These are phyloP conservation scores for Rostratula benghalensis DNA, from an alignment of 2,113 vertebrate species.

Conservation along the genomic window DNA sequence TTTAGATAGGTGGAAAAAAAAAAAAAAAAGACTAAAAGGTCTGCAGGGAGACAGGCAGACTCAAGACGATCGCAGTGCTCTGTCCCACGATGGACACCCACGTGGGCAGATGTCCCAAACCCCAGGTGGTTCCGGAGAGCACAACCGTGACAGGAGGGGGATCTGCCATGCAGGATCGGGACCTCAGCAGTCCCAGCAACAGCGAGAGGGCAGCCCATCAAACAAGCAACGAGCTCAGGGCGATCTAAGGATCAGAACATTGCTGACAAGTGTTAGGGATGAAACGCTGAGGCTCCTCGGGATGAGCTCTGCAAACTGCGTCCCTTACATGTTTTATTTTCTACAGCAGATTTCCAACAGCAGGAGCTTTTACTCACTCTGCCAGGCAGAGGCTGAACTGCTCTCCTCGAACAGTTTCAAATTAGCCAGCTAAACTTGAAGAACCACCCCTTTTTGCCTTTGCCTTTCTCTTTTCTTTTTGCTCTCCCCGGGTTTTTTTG, in stretches of 20 bases:
- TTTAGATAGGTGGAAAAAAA: neutral
- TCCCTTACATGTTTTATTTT: constrained; percentile 13
- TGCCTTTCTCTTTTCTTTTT: constrained; percentile 24
- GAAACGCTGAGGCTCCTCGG: neutral
- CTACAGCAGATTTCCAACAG: neutral
- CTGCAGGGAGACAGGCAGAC: neutral
- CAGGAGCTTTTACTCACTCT: constrained; percentile 7
- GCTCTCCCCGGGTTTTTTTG: neutral
- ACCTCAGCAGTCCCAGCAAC: neutral
- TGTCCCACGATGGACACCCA: neutral
- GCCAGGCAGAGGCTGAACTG: constrained; percentile 26
- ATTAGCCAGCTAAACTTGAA: constrained; percentile 30
- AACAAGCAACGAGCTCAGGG: neutral
- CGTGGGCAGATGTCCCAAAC: neutral
- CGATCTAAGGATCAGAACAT: neutral
- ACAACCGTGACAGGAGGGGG: neutral
- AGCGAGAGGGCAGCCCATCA: neutral
- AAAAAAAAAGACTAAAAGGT: neutral
- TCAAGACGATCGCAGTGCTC: neutral
- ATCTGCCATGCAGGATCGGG: neutral
- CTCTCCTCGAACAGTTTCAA: constrained; percentile 38
- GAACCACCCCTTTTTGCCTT: constrained; percentile 42
- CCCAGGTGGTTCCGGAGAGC: neutral
- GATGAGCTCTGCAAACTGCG: neutral
- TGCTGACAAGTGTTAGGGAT: neutral